A percentile compares a stretch with the other conserved stretches of the same genome.
Conservation (phyloP, 2,888 invertebrate genomes). For the Microplitis manilae region DNA sequence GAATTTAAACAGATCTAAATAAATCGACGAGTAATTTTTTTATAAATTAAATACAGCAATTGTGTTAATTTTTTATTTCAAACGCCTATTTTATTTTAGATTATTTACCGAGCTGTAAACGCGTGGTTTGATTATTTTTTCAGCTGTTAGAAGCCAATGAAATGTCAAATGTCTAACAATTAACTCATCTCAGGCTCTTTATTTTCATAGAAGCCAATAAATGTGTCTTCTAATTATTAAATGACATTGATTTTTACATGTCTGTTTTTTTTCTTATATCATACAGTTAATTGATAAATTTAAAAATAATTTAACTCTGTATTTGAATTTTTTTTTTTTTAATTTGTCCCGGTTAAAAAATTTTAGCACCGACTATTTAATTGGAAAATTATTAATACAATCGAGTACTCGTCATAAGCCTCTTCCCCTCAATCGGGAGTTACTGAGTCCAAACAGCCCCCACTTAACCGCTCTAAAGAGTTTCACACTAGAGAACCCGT, state of each 20-base stretch:
- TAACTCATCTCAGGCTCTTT: constrained; percentile 52
- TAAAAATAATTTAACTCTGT: background rate
- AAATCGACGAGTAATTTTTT: background rate
- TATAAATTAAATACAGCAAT: background rate
- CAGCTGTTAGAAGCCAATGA: constrained; percentile 59
- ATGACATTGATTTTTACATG: constrained; percentile 13
- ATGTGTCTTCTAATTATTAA: constrained; percentile 36
- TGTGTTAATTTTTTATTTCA: background rate
- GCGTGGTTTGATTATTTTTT: constrained; percentile 59
- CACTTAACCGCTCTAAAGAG: too few relatives aligned
- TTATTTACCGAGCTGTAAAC: background rate
- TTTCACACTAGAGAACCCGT: too few relatives aligned
- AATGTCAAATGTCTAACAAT: constrained; percentile 55
- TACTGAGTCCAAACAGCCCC: too few relatives aligned
- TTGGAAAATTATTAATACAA: too few relatives aligned
- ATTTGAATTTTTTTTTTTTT: too few relatives aligned
- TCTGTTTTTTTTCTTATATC: too few relatives aligned
- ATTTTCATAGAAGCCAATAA: constrained; percentile 65
- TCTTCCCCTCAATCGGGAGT: too few relatives aligned
- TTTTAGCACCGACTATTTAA: too few relatives aligned
- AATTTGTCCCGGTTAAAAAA: too few relatives aligned
- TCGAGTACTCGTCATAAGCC: too few relatives aligned
- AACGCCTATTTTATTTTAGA: background rate
- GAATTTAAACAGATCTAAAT: background rate
- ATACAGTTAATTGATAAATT: too few relatives aligned